Evolutionary conservation across 2,113 vertebrate species (phyloP), one percentile per base, ranked within the genome.

Genomic region (Desmodus rotundus): DNA sequence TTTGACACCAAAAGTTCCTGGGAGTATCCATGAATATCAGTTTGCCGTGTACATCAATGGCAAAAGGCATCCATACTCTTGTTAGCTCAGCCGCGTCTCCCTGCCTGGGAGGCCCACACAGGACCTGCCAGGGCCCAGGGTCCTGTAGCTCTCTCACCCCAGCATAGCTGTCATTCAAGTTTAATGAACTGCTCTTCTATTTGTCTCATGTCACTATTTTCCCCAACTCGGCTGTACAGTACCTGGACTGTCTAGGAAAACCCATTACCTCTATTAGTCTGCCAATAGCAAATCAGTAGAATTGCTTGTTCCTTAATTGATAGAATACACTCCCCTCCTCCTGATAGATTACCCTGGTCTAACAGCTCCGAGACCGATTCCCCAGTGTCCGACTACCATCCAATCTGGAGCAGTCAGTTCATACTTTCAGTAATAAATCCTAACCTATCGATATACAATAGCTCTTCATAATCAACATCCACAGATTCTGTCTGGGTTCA

Each of bases 261-360:
- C 97, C 98, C 98, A 98, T 99, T 98, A 99, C 98, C 98, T 98
- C 98, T 98, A 98, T 98, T 98, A 98, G 98, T 96, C 97, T 98
- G 98, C 98, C 98, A 98, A 98, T 98, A 99, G 98, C 96, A 97
- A 98, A 98, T 98, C 98, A 98, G 97, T 82, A 96, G 98, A 98
- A 99, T 98, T 98, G 98, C 98, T 98, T 98, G 98, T 98, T 98
- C 97, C 95, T 98, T 99, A 99, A 99, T 99, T 99, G 99, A 99
- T 97, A 97, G 92, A 98, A 98, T 96, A 92, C 87, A 96, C 97
- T 98, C 97, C 97, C 98, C 98, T 98, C 97, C 98, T 89, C 68
- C 98, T 99, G 98, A 99, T 98, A 98, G 98, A 99, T 98, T 98
- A 98, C 98, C 98, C 97, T n/a, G 91, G 97, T 93, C 98, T 98